Base-by-base conservation (phyloP, 2,113 vertebrate genomes). In the Pachyramphus minor region DNA sequence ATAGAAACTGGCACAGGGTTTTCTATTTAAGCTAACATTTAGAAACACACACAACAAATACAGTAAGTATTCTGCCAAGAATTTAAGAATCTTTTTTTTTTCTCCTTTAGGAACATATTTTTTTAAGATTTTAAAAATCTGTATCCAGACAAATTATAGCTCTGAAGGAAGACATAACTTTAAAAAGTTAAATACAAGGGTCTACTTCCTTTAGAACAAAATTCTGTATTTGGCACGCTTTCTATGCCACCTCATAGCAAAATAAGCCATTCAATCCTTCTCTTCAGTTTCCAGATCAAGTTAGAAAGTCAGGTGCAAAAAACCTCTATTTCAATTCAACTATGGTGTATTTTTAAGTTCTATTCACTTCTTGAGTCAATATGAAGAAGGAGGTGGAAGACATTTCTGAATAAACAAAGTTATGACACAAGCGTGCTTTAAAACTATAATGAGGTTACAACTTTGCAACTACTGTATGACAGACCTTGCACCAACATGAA, bases 21-120 rank as follows among this genome's bases (percentile, higher is more conserved):
- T 82, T 58, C n/a, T 33, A 75, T 16, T 58, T 60, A 87, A 89
- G 22, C 23, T 84, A 84, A 55, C 23, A 63, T 74, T 78, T 84
- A 68, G 35, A 81, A 92, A 86, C 20, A 92, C 14, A 31, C 4
- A 67, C 35, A 81, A 89, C 14, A 88, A 86, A 86, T 31, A 63
- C 0, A 0, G 33, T 21, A 88, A 87, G 33, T 60, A 80, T 53
- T 73, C 42, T 37, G 28, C 28, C 50, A 90, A 47, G 24, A 80
- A 62, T 14, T 66, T 21, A 79, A 66, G 23, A 47, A 5, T 11
- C 73, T 39, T 79, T 33, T 7, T 47, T 52, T 18, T 33, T 7
- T 45, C 53, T 45, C 28, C 41, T 19, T 53, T 21, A 62, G 56
- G 20, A 41, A 60, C 9, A 50, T 11, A 19, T 69, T 85, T 84